Percentiles rank a stretch among this genome's conserved stretches.
These are phyloP conservation scores for Epinotia nisella DNA, from an alignment of 2,888 invertebrate genomes.

Conservation along the genomic window DNA sequence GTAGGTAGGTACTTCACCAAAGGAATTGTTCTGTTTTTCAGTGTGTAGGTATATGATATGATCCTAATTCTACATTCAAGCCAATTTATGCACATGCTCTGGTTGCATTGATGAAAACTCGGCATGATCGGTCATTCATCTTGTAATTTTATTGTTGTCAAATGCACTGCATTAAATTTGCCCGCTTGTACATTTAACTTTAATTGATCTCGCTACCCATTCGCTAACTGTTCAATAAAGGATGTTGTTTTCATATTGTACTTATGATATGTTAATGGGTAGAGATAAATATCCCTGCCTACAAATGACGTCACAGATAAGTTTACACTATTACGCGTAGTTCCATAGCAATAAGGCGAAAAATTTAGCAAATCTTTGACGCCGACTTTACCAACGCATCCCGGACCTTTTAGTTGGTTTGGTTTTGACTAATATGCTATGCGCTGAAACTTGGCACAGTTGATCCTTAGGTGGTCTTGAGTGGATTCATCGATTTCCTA, in stretches of 20 bases:
- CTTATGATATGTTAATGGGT: not conserved
- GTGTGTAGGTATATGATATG: not conserved
- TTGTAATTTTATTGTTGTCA: conserved; percentile 23
- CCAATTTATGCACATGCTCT: not conserved
- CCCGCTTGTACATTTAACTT: conserved; percentile 21
- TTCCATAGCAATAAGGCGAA: too few relatives aligned
- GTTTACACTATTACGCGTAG: too few relatives aligned
- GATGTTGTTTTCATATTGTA: not conserved
- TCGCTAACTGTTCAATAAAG: conserved; percentile 25
- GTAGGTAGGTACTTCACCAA: not conserved
- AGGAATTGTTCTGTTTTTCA: not conserved
- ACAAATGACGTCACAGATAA: too few relatives aligned
- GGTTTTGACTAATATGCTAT: too few relatives aligned
- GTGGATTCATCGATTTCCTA: too few relatives aligned
- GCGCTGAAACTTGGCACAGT: too few relatives aligned
- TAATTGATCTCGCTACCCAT: conserved; percentile 16
- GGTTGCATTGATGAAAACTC: too few relatives aligned
- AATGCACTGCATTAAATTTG: conserved; percentile 6
- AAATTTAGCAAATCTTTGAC: too few relatives aligned
- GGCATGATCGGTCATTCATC: conserved; percentile 1
- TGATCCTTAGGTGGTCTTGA: too few relatives aligned
- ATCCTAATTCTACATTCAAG: not conserved
- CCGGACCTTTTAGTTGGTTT: too few relatives aligned
- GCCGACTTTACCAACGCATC: too few relatives aligned
- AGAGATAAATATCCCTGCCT: too few relatives aligned